phyloP scores from a whole-genome alignment of 2,113 vertebrate species.

The Gopherus evgoodei region DNA sequence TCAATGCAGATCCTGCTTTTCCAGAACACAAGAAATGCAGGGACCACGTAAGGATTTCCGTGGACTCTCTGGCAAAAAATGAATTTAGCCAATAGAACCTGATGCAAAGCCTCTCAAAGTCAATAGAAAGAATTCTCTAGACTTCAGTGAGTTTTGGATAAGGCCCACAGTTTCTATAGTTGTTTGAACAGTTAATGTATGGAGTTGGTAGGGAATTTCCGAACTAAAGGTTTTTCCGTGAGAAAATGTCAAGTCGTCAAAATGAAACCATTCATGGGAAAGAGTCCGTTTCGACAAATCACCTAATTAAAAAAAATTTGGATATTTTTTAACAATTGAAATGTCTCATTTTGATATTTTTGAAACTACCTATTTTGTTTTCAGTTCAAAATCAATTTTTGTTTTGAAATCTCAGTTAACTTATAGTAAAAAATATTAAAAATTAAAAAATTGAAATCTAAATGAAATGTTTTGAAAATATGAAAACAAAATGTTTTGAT shows the following conservation, averaged over 20 bases:
- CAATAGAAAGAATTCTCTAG: neutral
- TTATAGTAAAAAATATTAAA: neutral
- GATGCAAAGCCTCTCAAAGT: neutral
- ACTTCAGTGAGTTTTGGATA: neutral
- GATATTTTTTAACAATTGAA: neutral
- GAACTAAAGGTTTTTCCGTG: neutral
- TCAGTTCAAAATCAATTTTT: neutral
- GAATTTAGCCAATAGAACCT: neutral
- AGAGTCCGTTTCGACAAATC: neutral
- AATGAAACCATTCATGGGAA: neutral
- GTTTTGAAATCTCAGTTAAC: neutral
- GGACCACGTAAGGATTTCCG: neutral
- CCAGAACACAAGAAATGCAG: neutral
- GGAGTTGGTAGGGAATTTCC: neutral
- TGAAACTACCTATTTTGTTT: neutral
- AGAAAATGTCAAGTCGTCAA: neutral
- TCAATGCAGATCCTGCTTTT: neutral
- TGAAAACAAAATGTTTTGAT: neutral
- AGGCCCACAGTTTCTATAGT: neutral
- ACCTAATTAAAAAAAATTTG: neutral
- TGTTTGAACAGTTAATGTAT: neutral
- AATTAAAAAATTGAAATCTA: neutral
- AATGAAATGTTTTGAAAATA: neutral
- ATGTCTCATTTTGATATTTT: neutral
- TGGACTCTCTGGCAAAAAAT: neutral